A percentile compares a stretch with the other conserved stretches of the same genome.
Evolutionary conservation across 2,888 invertebrate genomes (phyloP).

Genomic region (Nematopogon swammerdamellus): DNA sequence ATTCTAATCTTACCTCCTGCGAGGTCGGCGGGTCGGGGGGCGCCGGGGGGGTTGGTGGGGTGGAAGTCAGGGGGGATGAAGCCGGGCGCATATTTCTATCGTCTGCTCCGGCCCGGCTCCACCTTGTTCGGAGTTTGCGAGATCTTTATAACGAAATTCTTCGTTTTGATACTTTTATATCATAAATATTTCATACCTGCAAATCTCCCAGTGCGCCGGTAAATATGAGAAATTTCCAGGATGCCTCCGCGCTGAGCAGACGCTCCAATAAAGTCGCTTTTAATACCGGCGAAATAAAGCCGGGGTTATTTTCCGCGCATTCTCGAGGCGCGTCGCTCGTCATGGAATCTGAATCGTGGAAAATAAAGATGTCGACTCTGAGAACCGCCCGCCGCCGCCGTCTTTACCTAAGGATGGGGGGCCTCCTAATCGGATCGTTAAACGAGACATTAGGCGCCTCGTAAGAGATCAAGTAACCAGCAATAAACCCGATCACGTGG

Average conservation of each 20-base stretch:
- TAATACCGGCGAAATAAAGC: not conserved
- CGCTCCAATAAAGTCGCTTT: not conserved
- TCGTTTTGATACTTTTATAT: conserved; percentile 56
- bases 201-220: conserved; percentile 55
- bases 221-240: conserved; percentile 56
- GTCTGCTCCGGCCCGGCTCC: conserved; percentile 28
- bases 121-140: conserved; percentile 12
- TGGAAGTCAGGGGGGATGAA: conserved; percentile 22
- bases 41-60: conserved; percentile 19
- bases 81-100: conserved; percentile 40
- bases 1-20: not conserved
- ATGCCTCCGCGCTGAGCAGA: conserved; percentile 29
- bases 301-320: not conserved
- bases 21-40: not conserved
- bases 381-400: too few relatives aligned
- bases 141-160: conserved; percentile 58
- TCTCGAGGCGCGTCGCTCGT: not conserved
- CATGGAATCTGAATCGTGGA: not conserved
- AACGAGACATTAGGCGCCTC: too few relatives aligned
- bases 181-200: conserved; percentile 55
- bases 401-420: too few relatives aligned
- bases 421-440: too few relatives aligned
- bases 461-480: too few relatives aligned
- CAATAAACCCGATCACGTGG: too few relatives aligned
- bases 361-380: not conserved